A percentile compares a stretch with the other conserved stretches of the same genome.
These are phyloP conservation scores for Mesocricetus auratus DNA, from an alignment of 2,113 vertebrate genomes.

Conservation along the genomic window DNA sequence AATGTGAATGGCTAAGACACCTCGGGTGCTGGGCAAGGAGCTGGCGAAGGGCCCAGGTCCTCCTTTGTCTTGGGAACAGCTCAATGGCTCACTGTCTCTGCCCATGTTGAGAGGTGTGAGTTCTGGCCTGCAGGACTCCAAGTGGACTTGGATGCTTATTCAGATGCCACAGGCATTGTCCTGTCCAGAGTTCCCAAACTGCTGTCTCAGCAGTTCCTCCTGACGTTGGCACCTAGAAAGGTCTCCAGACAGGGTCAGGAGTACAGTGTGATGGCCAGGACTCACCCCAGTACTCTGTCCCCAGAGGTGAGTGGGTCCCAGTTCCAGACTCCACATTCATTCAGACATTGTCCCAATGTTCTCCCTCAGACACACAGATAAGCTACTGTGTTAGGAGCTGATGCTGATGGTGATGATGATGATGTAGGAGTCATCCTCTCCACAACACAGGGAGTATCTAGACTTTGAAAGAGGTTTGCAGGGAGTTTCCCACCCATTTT, in stretches of 20 bases:
- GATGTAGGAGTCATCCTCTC: not conserved
- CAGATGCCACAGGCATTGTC: rapidly evolving
- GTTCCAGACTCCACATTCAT: not conserved
- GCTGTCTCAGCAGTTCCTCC: not conserved
- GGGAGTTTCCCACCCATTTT: not conserved
- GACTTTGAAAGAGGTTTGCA: not conserved
- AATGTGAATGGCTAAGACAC: conserved; percentile 4
- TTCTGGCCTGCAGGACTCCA: not conserved
- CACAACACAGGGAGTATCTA: not conserved
- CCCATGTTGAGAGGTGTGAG: conserved; percentile 3
- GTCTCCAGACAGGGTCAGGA: not conserved
- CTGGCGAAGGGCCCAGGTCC: not conserved
- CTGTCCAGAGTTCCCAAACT: rapidly evolving
- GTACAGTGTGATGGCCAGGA: not conserved
- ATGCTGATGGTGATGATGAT: not conserved
- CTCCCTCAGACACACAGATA: not conserved
- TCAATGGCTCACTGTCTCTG: not conserved
- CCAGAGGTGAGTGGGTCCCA: rapidly evolving
- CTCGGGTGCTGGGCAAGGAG: not conserved
- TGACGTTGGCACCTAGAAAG: rapidly evolving
- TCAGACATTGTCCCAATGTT: not conserved
- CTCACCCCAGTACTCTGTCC: rapidly evolving
- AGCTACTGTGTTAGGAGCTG: not conserved
- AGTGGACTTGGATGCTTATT: rapidly evolving
- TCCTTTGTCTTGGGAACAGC: not conserved